Percentiles rank a stretch among this genome's conserved stretches.
phyloP scores from a whole-genome alignment of 2,888 invertebrate genomes.

The Drosophila limbata region DNA sequence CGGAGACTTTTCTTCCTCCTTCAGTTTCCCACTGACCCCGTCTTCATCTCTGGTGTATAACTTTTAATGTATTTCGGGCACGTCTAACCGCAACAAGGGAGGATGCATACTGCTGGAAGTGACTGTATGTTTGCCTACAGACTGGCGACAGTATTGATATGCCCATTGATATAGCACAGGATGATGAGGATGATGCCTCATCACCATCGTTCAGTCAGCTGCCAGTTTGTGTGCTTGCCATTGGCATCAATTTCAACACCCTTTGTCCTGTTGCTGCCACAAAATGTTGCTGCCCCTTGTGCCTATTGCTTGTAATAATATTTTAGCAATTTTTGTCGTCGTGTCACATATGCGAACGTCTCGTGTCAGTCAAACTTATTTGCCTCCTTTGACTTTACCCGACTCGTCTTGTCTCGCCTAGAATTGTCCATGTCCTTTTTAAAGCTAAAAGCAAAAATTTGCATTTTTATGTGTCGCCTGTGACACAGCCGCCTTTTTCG shows the following conservation, averaged over 20 bases:
- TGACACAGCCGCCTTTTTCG: conserved; percentile 16
- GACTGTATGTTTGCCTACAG: conserved; percentile 11
- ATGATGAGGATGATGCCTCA: conserved; percentile 30
- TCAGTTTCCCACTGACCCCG: background rate
- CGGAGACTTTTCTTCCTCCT: conserved; percentile 54
- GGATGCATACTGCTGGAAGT: conserved; percentile 15
- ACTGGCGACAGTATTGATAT: conserved; percentile 65
- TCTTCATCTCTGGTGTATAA: conserved; percentile 49
- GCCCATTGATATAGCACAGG: conserved; percentile 69
- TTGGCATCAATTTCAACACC: conserved; percentile 74
- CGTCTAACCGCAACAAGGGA: conserved; percentile 63
- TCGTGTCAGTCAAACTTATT: conserved; percentile 40
- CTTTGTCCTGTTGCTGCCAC: conserved; percentile 44
- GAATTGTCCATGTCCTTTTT: conserved; percentile 31
- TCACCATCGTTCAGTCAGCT: conserved; percentile 21
- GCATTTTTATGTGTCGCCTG: conserved; percentile 73
- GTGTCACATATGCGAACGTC: conserved; percentile 71
- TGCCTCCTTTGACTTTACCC: conserved; percentile 8
- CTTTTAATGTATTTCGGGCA: conserved; percentile 79
- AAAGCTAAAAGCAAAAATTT: conserved; percentile 64
- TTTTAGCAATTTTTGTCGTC: conserved; percentile 76
- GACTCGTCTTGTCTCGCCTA: background rate
- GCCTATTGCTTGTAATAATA: conserved; percentile 79
- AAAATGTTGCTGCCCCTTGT: conserved; percentile 53
- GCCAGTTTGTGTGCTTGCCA: conserved; percentile 14